A percentile compares a stretch with the other conserved stretches of the same genome.
Evolutionary conservation across 2,888 invertebrate genomes (phyloP).

Genomic region (Desoria tigrina): DNA sequence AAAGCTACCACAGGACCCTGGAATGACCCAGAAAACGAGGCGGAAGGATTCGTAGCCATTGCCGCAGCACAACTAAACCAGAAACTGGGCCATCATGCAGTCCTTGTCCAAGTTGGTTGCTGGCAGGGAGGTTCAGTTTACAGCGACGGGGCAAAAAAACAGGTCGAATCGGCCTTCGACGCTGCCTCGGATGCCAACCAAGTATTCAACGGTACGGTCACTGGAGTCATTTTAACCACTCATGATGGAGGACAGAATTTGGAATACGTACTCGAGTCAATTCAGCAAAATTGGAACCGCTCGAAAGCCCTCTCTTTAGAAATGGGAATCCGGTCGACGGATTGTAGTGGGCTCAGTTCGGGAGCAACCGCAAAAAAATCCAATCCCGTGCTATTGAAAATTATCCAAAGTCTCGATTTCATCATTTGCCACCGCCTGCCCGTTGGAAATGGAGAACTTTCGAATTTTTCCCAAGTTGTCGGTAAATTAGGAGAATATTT

Average conservation of each 20-base stretch:
- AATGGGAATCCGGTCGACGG: background rate
- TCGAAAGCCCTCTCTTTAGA: background rate
- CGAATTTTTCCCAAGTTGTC: background rate
- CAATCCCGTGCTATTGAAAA: background rate
- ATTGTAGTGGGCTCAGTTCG: background rate
- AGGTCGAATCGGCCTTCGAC: background rate
- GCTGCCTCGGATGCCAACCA: background rate
- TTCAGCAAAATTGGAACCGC: background rate
- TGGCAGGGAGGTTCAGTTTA: background rate
- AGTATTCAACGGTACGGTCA: background rate
- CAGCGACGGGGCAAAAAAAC: background rate
- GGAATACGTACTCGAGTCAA: too few relatives aligned
- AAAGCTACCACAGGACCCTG: background rate
- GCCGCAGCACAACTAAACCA: slow-evolving; percentile 1
- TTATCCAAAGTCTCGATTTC: background rate
- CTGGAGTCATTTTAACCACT: background rate
- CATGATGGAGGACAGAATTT: background rate
- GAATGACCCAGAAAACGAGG: background rate
- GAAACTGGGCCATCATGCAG: background rate
- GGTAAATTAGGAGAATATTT: background rate
- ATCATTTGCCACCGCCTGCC: slow-evolving; percentile 1
- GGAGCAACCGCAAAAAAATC: background rate
- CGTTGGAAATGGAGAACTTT: background rate
- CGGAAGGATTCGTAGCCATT: background rate
- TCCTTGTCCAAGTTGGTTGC: background rate